These are phyloP conservation scores for Hylaeus anthracinus DNA, from an alignment of 1,140 invertebrate genomes.

Conservation along the genomic window DNA sequence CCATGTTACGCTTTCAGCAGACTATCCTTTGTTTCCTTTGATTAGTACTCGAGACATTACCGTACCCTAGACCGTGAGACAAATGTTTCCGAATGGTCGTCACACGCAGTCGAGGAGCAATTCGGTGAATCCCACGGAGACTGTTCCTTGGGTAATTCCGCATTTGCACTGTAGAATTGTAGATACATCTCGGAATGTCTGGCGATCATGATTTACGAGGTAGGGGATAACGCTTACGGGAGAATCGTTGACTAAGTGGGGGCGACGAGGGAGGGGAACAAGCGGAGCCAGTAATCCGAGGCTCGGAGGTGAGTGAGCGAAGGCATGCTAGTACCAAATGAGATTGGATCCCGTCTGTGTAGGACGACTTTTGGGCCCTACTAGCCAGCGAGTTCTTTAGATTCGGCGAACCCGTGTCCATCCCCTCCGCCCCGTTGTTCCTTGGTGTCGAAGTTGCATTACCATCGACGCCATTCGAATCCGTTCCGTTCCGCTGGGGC, in stretches of 20 bases:
- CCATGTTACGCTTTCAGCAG: too few species aligned
- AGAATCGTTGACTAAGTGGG: constrained; percentile 41
- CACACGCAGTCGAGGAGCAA: not conserved
- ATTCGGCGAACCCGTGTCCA: constrained; percentile 44
- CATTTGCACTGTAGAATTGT: constrained; percentile 53
- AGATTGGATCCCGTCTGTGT: constrained; percentile 58
- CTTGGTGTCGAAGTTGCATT: constrained; percentile 62
- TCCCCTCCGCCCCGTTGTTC: constrained; percentile 28
- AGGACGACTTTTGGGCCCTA: constrained; percentile 60
- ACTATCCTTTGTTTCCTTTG: too few species aligned
- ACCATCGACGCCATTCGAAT: constrained; percentile 54
- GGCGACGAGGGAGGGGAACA: not conserved
- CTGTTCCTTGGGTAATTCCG: constrained; percentile 28
- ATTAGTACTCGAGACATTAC: too few species aligned
- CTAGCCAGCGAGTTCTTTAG: constrained; percentile 55
- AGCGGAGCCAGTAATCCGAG: constrained; percentile 57
- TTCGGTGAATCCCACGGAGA: not conserved
- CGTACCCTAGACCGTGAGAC: too few species aligned
- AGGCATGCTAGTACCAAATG: constrained; percentile 65
- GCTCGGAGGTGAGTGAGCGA: constrained; percentile 62
- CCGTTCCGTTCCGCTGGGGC: constrained; percentile 12
- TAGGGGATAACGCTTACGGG: constrained; percentile 31
- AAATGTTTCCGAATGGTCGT: not conserved
- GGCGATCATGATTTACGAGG: constrained; percentile 65
- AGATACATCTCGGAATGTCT: constrained; percentile 60